Evolutionary conservation across 2,113 vertebrate genomes (phyloP).

Genomic region (Thunnus maccoyii): DNA sequence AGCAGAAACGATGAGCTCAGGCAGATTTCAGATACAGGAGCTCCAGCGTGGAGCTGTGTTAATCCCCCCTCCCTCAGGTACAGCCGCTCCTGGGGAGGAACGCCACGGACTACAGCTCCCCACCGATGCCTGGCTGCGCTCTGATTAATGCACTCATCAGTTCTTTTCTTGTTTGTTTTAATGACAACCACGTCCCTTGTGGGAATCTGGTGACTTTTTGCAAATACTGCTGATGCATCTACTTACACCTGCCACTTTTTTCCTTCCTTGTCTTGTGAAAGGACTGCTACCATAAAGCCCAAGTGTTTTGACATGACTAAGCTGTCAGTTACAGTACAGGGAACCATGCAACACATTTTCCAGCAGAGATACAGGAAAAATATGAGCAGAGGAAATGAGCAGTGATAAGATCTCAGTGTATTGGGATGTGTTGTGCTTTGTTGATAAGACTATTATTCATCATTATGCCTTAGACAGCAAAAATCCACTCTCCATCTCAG

Average conservation of each 20-base stretch:
- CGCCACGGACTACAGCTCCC: slow-evolving; percentile 44
- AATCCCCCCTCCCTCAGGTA: slow-evolving; percentile 76
- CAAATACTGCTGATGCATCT: slow-evolving; percentile 88
- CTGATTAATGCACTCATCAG: slow-evolving; percentile 91
- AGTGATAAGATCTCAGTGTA: slow-evolving; percentile 70
- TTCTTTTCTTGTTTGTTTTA: slow-evolving; percentile 86
- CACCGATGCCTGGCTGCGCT: slow-evolving; percentile 58
- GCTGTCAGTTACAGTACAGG: slow-evolving; percentile 58
- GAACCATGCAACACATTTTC: slow-evolving; percentile 50
- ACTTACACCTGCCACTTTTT: slow-evolving; percentile 73
- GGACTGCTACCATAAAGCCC: slow-evolving; percentile 62
- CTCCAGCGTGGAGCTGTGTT: slow-evolving; percentile 57
- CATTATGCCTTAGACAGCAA: slow-evolving; percentile 68
- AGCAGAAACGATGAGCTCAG: slow-evolving; percentile 78
- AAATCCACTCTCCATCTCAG: slow-evolving; percentile 60
- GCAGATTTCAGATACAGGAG: slow-evolving; percentile 77
- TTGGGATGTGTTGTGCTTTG: slow-evolving; percentile 72
- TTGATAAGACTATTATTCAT: slow-evolving; percentile 78
- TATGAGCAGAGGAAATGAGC: slow-evolving; percentile 71
- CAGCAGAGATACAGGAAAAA: slow-evolving; percentile 54
- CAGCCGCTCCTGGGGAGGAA: slow-evolving; percentile 49
- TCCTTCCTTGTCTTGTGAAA: slow-evolving; percentile 65
- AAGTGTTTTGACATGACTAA: slow-evolving; percentile 61
- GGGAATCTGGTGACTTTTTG: slow-evolving; percentile 84
- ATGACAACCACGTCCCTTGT: slow-evolving; percentile 82